These are phyloP conservation scores for Antigone vipio DNA, from an alignment of 2,113 vertebrate genomes.

Conservation along the genomic window DNA sequence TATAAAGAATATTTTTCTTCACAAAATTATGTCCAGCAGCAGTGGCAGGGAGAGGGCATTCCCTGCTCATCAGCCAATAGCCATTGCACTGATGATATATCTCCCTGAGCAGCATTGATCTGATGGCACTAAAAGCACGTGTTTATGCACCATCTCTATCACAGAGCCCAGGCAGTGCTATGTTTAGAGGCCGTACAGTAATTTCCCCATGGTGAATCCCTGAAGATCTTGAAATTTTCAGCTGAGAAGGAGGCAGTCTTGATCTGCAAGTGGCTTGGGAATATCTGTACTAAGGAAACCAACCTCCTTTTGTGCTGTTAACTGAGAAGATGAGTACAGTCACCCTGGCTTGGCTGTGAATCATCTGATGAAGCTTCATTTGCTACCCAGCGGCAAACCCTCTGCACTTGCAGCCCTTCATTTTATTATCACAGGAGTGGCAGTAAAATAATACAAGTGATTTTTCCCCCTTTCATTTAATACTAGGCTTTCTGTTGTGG, in stretches of 20 bases:
- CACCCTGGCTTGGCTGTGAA: background rate
- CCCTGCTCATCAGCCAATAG: background rate
- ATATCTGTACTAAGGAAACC: background rate
- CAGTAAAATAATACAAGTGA: background rate
- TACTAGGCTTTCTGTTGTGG: conserved; percentile 29
- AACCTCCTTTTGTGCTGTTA: background rate
- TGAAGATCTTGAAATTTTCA: background rate
- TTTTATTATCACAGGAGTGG: background rate
- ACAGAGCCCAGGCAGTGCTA: background rate
- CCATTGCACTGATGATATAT: background rate
- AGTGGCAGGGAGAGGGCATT: background rate
- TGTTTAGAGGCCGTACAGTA: background rate
- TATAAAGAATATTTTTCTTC: background rate
- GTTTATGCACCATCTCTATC: background rate
- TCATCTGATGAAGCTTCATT: conserved; percentile 2
- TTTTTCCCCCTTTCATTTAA: conserved; percentile 3
- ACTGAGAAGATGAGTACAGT: background rate
- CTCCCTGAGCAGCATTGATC: background rate
- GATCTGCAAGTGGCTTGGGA: background rate
- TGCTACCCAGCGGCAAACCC: background rate
- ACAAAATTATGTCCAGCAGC: background rate
- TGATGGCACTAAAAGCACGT: background rate
- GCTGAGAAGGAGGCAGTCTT: background rate
- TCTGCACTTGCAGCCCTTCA: background rate
- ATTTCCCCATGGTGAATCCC: background rate